Evolutionary conservation across 2,888 invertebrate species (phyloP).

Genomic region (Imbricaverruca yamaguchii): DNA sequence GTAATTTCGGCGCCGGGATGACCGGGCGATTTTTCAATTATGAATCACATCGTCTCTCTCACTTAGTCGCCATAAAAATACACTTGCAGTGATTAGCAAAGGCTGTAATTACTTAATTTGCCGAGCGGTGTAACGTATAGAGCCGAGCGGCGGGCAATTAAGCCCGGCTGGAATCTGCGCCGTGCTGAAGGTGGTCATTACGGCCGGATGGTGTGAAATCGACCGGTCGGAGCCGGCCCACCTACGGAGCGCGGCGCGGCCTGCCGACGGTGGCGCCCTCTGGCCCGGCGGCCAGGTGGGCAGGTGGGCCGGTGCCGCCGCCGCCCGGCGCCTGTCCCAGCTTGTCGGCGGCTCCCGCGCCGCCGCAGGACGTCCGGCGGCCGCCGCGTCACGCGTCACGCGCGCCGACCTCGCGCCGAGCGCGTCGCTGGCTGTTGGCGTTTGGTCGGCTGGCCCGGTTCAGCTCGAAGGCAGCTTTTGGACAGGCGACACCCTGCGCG

Average conservation of each 20-base stretch:
- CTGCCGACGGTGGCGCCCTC: neutral
- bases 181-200: constrained; percentile 5
- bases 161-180: neutral
- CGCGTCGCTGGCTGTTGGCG: too few species aligned
- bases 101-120: constrained; percentile 16
- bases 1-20: neutral
- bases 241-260: neutral
- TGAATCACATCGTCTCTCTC: constrained; percentile 16
- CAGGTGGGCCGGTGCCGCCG: neutral
- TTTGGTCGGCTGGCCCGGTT: too few species aligned
- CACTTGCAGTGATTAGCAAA: constrained; percentile 18
- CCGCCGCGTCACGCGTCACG: neutral
- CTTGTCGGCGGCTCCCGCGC: neutral
- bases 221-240: neutral
- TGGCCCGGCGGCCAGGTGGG: neutral
- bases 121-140: constrained; percentile 8
- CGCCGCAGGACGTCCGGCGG: neutral
- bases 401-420: neutral
- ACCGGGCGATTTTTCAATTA: constrained; percentile 14
- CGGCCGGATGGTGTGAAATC: neutral
- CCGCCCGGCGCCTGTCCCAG: too few species aligned
- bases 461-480: too few species aligned
- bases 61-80: constrained; percentile 14
- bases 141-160: neutral
- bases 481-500: too few species aligned